Conservation (phyloP, 2,888 invertebrate genomes). For the Amphipoea lucens region DNA sequence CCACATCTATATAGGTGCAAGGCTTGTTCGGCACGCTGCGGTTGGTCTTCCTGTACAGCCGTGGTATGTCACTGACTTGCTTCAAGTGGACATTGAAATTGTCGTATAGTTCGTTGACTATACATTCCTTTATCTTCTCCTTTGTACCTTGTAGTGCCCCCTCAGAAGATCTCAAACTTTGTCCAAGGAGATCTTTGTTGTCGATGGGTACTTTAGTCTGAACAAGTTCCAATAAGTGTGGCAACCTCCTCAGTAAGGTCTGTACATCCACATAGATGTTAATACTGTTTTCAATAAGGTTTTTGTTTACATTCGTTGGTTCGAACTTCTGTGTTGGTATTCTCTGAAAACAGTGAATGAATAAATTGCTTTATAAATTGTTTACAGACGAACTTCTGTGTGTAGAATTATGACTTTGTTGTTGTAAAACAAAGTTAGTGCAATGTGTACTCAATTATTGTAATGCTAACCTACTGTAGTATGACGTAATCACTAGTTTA, state of each 20-base stretch:
- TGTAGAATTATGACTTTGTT: slow-evolving; percentile 3
- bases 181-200: slow-evolving; percentile 75
- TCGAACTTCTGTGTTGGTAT: slow-evolving; percentile 76
- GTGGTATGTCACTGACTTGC: slow-evolving; percentile 97
- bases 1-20: slow-evolving; percentile 94
- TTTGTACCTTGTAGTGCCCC: slow-evolving; percentile 74
- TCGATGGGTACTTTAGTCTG: slow-evolving; percentile 76
- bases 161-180: slow-evolving; percentile 79
- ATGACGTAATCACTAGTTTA: slow-evolving; percentile 38
- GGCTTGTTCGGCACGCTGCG: slow-evolving; percentile 95
- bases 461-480: slow-evolving; percentile 13
- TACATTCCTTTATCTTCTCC: slow-evolving; percentile 80
- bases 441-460: slow-evolving; percentile 7
- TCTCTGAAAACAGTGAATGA: slow-evolving; percentile 75
- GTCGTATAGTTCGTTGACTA: slow-evolving; percentile 83
- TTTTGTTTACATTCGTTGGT: slow-evolving; percentile 79
- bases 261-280: slow-evolving; percentile 82
- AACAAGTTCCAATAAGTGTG: slow-evolving; percentile 77
- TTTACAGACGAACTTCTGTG: neutral
- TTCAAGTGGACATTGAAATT: slow-evolving; percentile 91
- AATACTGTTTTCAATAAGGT: slow-evolving; percentile 82
- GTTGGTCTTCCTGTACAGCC: slow-evolving; percentile 97
- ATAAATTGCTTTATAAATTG: slow-evolving; percentile 5
- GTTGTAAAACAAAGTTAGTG: slow-evolving; percentile 7
- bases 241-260: slow-evolving; percentile 77